Percentiles rank a stretch among this genome's conserved stretches.
These are phyloP conservation scores for Caradrina clavipalpis DNA, from an alignment of 2,888 invertebrate species.

Conservation along the genomic window DNA sequence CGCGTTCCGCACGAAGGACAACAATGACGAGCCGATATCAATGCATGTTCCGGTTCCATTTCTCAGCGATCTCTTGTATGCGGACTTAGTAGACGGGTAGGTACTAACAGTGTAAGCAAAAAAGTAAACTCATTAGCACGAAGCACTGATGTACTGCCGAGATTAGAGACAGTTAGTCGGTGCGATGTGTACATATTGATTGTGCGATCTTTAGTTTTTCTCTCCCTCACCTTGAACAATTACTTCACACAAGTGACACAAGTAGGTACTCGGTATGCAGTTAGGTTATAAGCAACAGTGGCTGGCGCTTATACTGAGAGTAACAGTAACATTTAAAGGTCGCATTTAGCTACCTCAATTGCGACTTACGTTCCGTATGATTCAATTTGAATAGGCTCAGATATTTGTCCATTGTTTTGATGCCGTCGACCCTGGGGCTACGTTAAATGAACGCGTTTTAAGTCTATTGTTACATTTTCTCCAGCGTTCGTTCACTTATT, in stretches of 20 bases:
- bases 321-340: slow-evolving; percentile 61
- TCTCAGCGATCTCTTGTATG: slow-evolving; percentile 50
- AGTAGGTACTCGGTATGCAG: slow-evolving; percentile 38
- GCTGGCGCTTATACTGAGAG: slow-evolving; percentile 31
- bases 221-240: slow-evolving; percentile 53
- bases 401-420: slow-evolving; percentile 71
- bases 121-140: slow-evolving; percentile 51
- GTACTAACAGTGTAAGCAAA: slow-evolving; percentile 41
- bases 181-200: slow-evolving; percentile 45
- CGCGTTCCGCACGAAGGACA: slow-evolving; percentile 80
- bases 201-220: slow-evolving; percentile 41
- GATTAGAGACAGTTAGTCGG: slow-evolving; percentile 34
- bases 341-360: slow-evolving; percentile 42
- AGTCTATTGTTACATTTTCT: slow-evolving; percentile 69
- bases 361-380: slow-evolving; percentile 41
- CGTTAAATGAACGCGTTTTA: slow-evolving; percentile 68
- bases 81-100: slow-evolving; percentile 11
- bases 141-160: slow-evolving; percentile 23
- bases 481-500: slow-evolving; percentile 61
- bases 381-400: slow-evolving; percentile 57
- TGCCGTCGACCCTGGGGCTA: slow-evolving; percentile 68
- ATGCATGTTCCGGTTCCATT: slow-evolving; percentile 70
- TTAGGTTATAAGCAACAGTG: slow-evolving; percentile 53
- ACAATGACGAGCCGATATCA: slow-evolving; percentile 77
- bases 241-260: slow-evolving; percentile 46